phyloP scores from a whole-genome alignment of 2,113 vertebrate species.

The Podarcis muralis region DNA sequence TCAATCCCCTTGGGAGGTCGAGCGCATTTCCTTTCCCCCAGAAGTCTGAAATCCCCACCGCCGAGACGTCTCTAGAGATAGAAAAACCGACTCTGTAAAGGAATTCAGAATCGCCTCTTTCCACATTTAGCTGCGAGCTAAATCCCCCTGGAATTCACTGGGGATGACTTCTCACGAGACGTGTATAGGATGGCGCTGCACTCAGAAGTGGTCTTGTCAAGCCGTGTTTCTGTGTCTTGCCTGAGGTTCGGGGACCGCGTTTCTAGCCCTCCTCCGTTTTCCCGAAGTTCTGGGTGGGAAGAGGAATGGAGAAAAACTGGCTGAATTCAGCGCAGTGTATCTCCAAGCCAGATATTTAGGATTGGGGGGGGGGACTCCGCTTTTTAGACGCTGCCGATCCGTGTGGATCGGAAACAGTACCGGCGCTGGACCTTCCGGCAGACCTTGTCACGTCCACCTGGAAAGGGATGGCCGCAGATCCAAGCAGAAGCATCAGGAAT shows the following conservation, averaged over 20 bases:
- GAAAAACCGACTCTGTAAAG: background rate
- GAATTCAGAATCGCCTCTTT: background rate
- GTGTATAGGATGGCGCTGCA: background rate
- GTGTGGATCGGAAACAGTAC: background rate
- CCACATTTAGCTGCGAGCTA: background rate
- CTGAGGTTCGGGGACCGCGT: background rate
- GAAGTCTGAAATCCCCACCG: background rate
- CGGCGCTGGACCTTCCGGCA: background rate
- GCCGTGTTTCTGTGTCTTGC: background rate
- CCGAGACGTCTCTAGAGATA: background rate
- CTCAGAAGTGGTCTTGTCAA: background rate
- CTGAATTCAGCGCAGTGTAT: background rate
- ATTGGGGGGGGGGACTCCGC: background rate
- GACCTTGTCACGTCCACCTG: background rate
- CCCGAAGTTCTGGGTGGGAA: background rate
- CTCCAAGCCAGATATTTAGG: background rate
- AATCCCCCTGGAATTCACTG: background rate
- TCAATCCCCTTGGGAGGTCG: background rate
- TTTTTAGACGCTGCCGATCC: background rate
- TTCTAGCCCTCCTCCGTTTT: background rate
- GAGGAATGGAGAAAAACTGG: background rate
- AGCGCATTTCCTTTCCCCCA: background rate
- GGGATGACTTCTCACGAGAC: background rate
- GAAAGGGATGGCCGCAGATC: background rate
- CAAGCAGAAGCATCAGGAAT: too few species aligned